Percentiles rank a stretch among this genome's conserved stretches.
Conservation (phyloP, 2,888 invertebrate species). For the Craniophora ligustri region DNA sequence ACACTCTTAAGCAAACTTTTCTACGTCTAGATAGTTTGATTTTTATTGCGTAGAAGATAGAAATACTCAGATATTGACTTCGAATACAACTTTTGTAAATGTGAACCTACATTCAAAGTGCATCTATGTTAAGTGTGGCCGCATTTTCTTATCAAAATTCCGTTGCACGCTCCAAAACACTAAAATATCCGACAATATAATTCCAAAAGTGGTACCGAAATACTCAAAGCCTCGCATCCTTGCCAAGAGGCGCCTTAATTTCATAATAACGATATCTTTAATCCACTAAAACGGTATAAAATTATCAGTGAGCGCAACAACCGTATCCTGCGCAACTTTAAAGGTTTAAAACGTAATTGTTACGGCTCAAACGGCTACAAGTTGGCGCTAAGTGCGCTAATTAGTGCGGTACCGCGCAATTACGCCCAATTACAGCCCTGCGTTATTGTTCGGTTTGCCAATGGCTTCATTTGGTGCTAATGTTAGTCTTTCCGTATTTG, state of each 20-base stretch:
- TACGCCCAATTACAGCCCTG: constrained; percentile 35
- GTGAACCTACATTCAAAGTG: too few species aligned
- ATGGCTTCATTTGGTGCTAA: constrained; percentile 32
- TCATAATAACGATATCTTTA: constrained; percentile 39
- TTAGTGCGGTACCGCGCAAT: constrained; percentile 36
- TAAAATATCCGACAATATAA: constrained; percentile 8
- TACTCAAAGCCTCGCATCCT: constrained; percentile 1
- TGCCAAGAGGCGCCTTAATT: constrained; percentile 23
- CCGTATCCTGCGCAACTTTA: constrained; percentile 27
- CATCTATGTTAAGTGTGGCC: not conserved
- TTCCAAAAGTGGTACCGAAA: constrained; percentile 19
- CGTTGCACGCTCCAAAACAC: constrained; percentile 2
- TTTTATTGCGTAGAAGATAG: too few species aligned
- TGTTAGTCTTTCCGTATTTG: constrained; percentile 10
- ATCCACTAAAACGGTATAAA: constrained; percentile 41
- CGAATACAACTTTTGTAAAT: too few species aligned
- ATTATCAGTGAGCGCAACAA: constrained; percentile 46
- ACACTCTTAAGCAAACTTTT: too few species aligned
- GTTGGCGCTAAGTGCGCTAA: constrained; percentile 41
- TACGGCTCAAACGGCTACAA: constrained; percentile 40
- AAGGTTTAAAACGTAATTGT: constrained; percentile 45
- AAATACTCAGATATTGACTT: too few species aligned
- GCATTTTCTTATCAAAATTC: constrained; percentile 22
- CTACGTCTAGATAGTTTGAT: too few species aligned
- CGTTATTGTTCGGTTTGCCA: constrained; percentile 27